phyloP scores from a whole-genome alignment of 2,888 invertebrate genomes.

The Rapana venosa region DNA sequence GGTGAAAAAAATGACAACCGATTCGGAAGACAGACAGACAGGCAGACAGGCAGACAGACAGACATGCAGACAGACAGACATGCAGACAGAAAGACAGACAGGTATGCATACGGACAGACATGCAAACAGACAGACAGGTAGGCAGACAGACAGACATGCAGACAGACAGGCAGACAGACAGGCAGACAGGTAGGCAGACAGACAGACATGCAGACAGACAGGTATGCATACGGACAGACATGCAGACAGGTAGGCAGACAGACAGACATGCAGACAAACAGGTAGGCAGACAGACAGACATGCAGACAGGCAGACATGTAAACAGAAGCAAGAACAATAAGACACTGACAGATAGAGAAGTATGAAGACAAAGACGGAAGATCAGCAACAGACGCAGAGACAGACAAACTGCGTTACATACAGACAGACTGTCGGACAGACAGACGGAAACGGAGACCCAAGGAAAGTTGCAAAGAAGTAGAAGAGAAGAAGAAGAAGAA shows the following conservation, averaged over 20 bases:
- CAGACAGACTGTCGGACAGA: neutral
- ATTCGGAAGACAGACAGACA: too few species aligned
- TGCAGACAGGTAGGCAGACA: neutral
- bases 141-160: too few species aligned
- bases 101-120: too few species aligned
- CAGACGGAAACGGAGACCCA: neutral
- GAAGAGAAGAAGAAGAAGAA: neutral
- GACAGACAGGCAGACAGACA: too few species aligned
- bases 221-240: too few species aligned
- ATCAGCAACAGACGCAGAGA: neutral
- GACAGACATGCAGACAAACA: neutral
- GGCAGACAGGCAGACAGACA: too few species aligned
- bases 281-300: neutral
- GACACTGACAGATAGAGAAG: neutral
- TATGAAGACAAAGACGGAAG: neutral
- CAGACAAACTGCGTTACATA: neutral
- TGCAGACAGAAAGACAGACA: too few species aligned
- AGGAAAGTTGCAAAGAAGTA: neutral
- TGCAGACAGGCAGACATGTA: neutral
- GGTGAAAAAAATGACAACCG: too few species aligned
- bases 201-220: too few species aligned
- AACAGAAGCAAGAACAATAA: neutral
- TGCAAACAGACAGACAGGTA: too few species aligned
- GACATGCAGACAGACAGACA: too few species aligned
- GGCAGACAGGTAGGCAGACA: too few species aligned